phyloP scores from a whole-genome alignment of 2,888 invertebrate species.

The Aspidiotus rigidus region DNA sequence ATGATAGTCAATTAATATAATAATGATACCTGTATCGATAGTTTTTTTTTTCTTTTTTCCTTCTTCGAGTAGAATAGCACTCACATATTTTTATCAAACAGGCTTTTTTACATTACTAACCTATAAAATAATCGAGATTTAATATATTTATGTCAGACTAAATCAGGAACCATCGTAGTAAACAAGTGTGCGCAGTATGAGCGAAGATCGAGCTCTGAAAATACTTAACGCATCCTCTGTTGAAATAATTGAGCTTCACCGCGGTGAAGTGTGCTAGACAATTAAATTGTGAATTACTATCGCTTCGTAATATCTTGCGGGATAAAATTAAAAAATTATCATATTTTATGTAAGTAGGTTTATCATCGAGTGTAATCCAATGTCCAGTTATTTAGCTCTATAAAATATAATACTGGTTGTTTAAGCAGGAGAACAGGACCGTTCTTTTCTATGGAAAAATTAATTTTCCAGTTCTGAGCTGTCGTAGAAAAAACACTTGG shows the following conservation, averaged over 20 bases:
- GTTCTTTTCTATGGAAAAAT: too few species aligned
- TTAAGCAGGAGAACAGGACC: too few species aligned
- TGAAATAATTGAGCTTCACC: constrained; percentile 1
- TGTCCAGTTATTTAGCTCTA: too few species aligned
- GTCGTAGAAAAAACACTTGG: too few species aligned
- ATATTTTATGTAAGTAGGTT: too few species aligned
- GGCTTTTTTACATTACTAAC: constrained; percentile 12
- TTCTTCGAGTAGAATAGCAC: background rate
- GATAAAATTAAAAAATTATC: too few species aligned
- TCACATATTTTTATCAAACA: background rate
- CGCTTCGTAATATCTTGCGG: background rate
- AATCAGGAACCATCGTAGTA: background rate
- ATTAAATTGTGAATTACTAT: constrained; percentile 1
- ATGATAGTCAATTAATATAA: constrained; percentile 13
- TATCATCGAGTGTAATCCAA: too few species aligned
- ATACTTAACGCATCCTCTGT: background rate
- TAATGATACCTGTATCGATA: constrained; percentile 28
- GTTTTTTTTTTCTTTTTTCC: background rate
- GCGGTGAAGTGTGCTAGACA: background rate
- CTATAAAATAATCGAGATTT: constrained; percentile 17
- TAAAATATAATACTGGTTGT: too few species aligned
- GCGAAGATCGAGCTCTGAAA: too few species aligned
- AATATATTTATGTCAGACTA: background rate
- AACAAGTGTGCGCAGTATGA: background rate
- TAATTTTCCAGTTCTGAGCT: too few species aligned